Conservation (phyloP, 2,888 invertebrate genomes). For the Tupiocoris notatus region DNA sequence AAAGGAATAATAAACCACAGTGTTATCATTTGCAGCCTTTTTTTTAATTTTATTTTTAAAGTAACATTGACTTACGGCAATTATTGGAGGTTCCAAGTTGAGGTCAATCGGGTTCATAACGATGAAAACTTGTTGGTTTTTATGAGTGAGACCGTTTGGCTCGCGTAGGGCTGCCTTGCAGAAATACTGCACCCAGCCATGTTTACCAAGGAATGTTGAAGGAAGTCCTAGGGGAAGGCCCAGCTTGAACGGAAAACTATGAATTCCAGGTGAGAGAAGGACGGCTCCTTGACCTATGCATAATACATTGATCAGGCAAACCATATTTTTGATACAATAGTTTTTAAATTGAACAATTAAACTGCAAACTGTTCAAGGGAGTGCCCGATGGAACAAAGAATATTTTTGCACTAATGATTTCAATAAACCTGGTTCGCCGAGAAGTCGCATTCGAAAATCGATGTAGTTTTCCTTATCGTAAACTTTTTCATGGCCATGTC, state of each 20-base stretch:
- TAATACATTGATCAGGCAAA: slow-evolving; percentile 49
- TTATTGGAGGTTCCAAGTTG: slow-evolving; percentile 82
- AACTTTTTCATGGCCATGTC: slow-evolving; percentile 77
- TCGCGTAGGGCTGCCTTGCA: slow-evolving; percentile 87
- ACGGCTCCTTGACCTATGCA: slow-evolving; percentile 83
- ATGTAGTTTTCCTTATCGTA: slow-evolving; percentile 93
- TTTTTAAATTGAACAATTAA: no score
- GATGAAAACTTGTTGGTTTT: slow-evolving; percentile 95
- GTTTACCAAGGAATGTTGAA: slow-evolving; percentile 88
- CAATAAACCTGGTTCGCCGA: slow-evolving; percentile 88
- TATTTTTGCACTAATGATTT: no score
- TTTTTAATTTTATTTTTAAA: no score
- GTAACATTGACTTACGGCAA: slow-evolving; percentile 68
- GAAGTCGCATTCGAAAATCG: slow-evolving; percentile 87
- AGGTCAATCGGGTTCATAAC: slow-evolving; percentile 94
- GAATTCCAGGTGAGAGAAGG: slow-evolving; percentile 85
- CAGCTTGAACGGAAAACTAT: slow-evolving; percentile 91
- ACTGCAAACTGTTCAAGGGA: no score
- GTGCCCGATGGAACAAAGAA: no score
- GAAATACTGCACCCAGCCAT: slow-evolving; percentile 93
- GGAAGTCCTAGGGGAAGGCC: slow-evolving; percentile 86
- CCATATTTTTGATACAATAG: no score
- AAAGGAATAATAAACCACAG: no score
- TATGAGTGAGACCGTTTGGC: slow-evolving; percentile 84
- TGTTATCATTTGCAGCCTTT: no score